phyloP scores from a whole-genome alignment of 2,113 vertebrate species.

The Oncorhynchus mykiss region DNA sequence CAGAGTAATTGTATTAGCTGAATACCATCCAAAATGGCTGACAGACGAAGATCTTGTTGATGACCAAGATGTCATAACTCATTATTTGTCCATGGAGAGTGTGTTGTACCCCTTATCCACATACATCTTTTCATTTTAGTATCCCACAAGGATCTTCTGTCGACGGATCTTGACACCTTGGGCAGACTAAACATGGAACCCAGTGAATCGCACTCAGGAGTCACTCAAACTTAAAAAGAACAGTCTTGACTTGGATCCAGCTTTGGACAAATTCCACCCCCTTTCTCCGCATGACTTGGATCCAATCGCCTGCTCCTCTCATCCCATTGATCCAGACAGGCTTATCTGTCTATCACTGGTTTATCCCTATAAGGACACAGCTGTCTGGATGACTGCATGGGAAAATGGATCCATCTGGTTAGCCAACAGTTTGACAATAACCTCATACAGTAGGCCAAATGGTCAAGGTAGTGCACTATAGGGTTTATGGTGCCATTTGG shows the following conservation, averaged over 20 bases:
- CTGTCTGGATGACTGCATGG: slow-evolving; percentile 21
- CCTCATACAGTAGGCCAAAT: not conserved
- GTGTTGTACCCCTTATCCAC: not conserved
- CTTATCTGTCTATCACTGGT: not conserved
- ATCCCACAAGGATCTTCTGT: not conserved
- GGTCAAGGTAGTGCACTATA: too few species aligned
- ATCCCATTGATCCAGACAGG: not conserved
- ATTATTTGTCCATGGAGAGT: not conserved
- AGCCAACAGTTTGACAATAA: slow-evolving; percentile 1
- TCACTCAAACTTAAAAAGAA: not conserved
- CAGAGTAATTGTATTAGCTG: too few species aligned
- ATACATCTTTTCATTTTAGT: not conserved
- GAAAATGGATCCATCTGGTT: slow-evolving; percentile 8
- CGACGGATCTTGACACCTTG: not conserved
- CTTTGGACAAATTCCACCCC: slow-evolving; percentile 29
- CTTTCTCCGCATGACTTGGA: slow-evolving; percentile 34
- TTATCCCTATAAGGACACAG: slow-evolving; percentile 28
- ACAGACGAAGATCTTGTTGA: not conserved
- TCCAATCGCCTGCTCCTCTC: slow-evolving; percentile 7
- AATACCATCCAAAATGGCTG: not conserved
- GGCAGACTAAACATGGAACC: not conserved
- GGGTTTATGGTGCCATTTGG: too few species aligned
- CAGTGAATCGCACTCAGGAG: not conserved
- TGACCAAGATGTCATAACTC: not conserved
- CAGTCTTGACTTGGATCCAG: not conserved